Evolutionary conservation across 2,797 vertebrate species (phyloP).

Genomic region (Thalassophryne amazonica): DNA sequence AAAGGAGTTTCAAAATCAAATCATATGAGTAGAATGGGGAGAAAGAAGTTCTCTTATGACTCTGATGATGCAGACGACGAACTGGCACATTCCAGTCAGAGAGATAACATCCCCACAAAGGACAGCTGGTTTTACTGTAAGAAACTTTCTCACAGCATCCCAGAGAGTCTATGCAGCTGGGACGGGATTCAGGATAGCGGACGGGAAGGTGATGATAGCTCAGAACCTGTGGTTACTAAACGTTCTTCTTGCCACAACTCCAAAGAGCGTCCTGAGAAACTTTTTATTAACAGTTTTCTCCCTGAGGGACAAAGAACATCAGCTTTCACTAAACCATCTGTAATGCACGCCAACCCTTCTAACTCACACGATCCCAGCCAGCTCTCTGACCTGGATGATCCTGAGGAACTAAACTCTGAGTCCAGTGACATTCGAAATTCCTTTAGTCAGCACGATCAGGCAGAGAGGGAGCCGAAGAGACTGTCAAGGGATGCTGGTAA

Average conservation of each 20-base stretch:
- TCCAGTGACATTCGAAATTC: conserved; percentile 72
- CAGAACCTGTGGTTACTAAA: conserved; percentile 34
- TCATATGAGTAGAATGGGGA: conserved; percentile 54
- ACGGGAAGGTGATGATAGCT: conserved; percentile 45
- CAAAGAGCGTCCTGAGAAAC: conserved; percentile 83
- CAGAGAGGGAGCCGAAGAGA: conserved; percentile 64
- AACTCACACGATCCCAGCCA: conserved; percentile 56
- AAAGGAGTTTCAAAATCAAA: conserved; percentile 71
- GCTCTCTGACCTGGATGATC: conserved; percentile 82
- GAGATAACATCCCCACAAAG: conserved; percentile 74
- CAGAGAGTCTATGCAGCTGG: conserved; percentile 88
- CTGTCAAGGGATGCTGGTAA: conserved; percentile 59
- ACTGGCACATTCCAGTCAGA: conserved; percentile 62
- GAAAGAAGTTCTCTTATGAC: conserved; percentile 79
- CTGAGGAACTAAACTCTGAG: conserved; percentile 75
- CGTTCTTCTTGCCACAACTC: conserved; percentile 67
- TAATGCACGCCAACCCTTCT: conserved; percentile 53
- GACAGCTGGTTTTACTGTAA: conserved; percentile 72
- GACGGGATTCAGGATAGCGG: conserved; percentile 63
- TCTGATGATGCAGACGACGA: conserved; percentile 86
- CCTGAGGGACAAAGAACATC: conserved; percentile 69
- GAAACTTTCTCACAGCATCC: conserved; percentile 85
- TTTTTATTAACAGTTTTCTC: conserved; percentile 80
- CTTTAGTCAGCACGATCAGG: conserved; percentile 66
- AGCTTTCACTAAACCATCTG: conserved; percentile 58